Evolutionary conservation across 2,888 invertebrate genomes (phyloP).

Genomic region (Pseudoips prasinana): DNA sequence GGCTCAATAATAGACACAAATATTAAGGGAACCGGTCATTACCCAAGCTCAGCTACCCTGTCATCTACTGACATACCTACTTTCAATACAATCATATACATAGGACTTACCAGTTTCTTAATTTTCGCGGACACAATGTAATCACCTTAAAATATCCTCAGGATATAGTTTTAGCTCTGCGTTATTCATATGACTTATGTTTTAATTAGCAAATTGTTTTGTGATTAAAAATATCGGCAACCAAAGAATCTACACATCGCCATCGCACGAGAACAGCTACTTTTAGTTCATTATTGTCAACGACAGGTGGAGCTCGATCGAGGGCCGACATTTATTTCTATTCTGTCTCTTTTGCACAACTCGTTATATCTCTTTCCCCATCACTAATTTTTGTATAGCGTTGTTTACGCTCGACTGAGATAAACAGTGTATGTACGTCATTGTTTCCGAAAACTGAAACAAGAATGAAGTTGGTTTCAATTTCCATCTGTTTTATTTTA

Average conservation of each 20-base stretch:
- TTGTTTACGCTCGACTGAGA: conserved; percentile 10
- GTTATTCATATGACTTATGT: conserved; percentile 26
- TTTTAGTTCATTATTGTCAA: conserved; percentile 22
- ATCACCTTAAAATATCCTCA: conserved; percentile 20
- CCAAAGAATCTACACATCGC: conserved; percentile 66
- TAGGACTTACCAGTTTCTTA: conserved; percentile 58
- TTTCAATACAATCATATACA: conserved; percentile 66
- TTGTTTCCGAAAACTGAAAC: too few species aligned
- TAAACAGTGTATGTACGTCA: too few species aligned
- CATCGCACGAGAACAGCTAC: conserved; percentile 48
- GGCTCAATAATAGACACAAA: conserved; percentile 49
- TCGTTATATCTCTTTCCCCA: conserved; percentile 9
- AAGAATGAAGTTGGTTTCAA: conserved; percentile 17
- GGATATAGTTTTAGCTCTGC: conserved; percentile 9
- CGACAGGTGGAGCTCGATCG: conserved; percentile 37
- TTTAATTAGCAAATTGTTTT: conserved; percentile 32
- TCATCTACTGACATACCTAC: conserved; percentile 57
- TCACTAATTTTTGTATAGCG: not conserved
- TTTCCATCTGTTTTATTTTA: conserved; percentile 1
- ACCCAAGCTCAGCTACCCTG: conserved; percentile 60
- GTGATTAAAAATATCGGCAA: conserved; percentile 46
- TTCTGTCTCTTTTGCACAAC: conserved; percentile 17
- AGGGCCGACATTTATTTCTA: not conserved
- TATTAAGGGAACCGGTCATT: conserved; percentile 64
- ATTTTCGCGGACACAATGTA: conserved; percentile 21